A percentile compares a stretch with the other conserved stretches of the same genome.
phyloP scores from a whole-genome alignment of 2,797 vertebrate genomes.

The Notamacropus eugenii region DNA sequence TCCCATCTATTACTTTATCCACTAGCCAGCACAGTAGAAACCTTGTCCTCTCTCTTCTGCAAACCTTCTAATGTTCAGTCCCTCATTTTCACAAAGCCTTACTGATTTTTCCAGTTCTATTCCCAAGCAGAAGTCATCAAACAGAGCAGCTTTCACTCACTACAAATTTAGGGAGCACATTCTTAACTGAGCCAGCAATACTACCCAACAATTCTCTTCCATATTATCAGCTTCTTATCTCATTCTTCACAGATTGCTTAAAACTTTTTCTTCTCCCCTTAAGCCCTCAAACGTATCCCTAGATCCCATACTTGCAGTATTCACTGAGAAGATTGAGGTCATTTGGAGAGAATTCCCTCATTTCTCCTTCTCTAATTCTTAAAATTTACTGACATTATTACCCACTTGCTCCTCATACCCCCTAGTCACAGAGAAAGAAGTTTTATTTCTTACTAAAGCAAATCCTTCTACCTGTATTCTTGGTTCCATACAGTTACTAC shows the following conservation, averaged over 20 bases:
- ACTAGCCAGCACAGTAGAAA: not conserved
- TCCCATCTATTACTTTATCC: not conserved
- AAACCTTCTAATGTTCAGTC: not conserved
- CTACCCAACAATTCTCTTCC: not conserved
- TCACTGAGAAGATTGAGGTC: not conserved
- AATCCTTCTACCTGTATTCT: not conserved
- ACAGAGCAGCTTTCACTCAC: not conserved
- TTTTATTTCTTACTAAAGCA: not conserved
- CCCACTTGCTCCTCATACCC: not conserved
- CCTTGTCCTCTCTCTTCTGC: not conserved
- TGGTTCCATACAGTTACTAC: not conserved
- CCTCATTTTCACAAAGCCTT: not conserved
- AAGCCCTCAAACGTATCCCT: not conserved
- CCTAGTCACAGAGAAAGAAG: not conserved
- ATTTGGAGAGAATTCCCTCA: not conserved
- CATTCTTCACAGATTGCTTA: not conserved
- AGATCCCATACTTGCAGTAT: not conserved
- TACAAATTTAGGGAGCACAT: not conserved
- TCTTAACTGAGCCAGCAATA: not conserved
- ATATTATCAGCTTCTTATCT: not conserved
- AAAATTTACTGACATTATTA: not conserved
- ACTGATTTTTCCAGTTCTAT: not conserved
- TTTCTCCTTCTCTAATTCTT: not conserved
- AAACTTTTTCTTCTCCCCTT: not conserved
- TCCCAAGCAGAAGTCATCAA: not conserved